Conservation (phyloP, 2,113 vertebrate genomes). For the Reinhardtius hippoglossoides region DNA sequence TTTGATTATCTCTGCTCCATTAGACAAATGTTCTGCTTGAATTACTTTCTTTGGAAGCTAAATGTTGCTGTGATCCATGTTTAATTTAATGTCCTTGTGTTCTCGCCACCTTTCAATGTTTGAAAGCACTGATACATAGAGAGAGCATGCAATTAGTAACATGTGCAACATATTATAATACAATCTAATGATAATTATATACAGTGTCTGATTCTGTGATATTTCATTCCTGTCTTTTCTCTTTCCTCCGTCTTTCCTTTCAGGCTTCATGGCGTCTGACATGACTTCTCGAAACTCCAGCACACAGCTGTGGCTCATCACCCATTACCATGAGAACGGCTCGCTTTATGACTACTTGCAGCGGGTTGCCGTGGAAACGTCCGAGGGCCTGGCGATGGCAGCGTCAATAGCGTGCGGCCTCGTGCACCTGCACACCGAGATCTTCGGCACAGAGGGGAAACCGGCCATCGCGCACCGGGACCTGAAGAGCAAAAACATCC, state of each 20-base stretch:
- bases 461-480: conserved; percentile 86
- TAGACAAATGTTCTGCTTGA: neutral
- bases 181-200: neutral
- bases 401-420: conserved; percentile 82
- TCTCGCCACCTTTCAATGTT: neutral
- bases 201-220: neutral
- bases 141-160: neutral
- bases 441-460: conserved; percentile 86
- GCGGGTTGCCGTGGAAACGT: conserved; percentile 82
- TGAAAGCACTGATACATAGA: neutral
- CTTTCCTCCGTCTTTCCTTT: neutral
- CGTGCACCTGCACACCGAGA: conserved; percentile 86
- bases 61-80: neutral
- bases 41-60: neutral
- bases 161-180: neutral
- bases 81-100: neutral
- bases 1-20: neutral
- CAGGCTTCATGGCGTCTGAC: conserved; percentile 87
- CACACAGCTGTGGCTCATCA: conserved; percentile 89
- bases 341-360: conserved; percentile 87
- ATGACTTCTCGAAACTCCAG: conserved; percentile 88
- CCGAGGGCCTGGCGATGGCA: conserved; percentile 84
- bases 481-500: conserved; percentile 87
- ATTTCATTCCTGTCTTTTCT: neutral
- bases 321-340: conserved; percentile 86